A percentile compares a stretch with the other conserved stretches of the same genome.
These are phyloP conservation scores for Lepidostoma basale DNA, from an alignment of 1,140 invertebrate genomes.

Conservation along the genomic window DNA sequence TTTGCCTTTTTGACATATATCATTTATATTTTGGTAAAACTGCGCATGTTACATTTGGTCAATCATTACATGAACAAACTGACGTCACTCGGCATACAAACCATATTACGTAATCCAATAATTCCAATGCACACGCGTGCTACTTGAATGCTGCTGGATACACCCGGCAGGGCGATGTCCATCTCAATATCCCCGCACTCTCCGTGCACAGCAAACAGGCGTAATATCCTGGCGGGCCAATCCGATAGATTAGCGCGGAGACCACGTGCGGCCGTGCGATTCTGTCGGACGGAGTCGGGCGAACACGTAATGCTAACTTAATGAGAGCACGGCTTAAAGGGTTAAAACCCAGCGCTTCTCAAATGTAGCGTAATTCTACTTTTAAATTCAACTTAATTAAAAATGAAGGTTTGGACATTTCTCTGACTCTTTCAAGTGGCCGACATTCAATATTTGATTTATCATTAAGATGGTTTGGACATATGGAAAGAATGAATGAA, in stretches of 20 bases:
- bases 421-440: not conserved
- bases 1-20: no score
- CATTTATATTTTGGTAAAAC: no score
- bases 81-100: no score
- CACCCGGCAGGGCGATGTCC: not conserved
- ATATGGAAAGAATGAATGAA: no score
- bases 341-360: constrained; percentile 26
- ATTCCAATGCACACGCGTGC: no score
- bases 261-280: constrained; percentile 28
- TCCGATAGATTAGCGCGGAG: constrained; percentile 31
- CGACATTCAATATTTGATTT: no score
- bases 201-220: not conserved
- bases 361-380: not conserved
- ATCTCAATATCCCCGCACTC: not conserved
- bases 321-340: constrained; percentile 38
- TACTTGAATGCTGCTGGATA: not conserved
- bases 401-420: not conserved
- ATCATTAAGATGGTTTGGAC: no score
- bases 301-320: constrained; percentile 29
- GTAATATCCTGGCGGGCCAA: constrained; percentile 18
- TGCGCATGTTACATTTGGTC: no score
- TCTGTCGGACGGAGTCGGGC: not conserved
- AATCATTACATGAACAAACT: no score
- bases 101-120: no score
- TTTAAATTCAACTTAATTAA: not conserved